These are phyloP conservation scores for Cyprinella venusta DNA, from an alignment of 2,797 vertebrate genomes.

Conservation along the genomic window DNA sequence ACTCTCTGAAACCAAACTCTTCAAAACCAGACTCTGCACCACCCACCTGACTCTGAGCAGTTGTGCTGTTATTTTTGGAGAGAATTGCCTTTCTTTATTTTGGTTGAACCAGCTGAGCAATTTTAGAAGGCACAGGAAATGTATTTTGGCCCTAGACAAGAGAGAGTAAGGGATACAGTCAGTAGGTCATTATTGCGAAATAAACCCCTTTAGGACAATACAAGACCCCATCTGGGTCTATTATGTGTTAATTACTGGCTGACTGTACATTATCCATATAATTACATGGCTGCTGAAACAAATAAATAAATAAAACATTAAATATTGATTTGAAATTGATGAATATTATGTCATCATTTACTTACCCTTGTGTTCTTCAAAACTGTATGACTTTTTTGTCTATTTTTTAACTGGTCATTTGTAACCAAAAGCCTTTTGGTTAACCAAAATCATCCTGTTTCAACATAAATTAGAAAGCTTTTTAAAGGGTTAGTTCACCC, in stretches of 20 bases:
- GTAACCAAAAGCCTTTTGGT: too few species aligned
- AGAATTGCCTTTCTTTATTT: conserved; percentile 55
- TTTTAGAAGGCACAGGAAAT: conserved; percentile 53
- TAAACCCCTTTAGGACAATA: neutral
- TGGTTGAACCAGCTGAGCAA: conserved; percentile 55
- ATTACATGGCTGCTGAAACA: neutral
- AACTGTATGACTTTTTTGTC: too few species aligned
- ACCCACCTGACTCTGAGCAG: conserved; percentile 35
- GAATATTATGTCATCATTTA: too few species aligned
- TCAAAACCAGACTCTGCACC: conserved; percentile 23
- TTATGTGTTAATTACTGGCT: neutral
- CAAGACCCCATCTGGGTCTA: neutral
- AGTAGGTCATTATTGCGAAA: conserved; percentile 3
- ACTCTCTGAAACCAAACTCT: conserved; percentile 55
- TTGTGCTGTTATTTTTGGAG: conserved; percentile 61
- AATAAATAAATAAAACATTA: neutral
- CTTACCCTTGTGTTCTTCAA: too few species aligned
- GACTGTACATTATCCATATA: conserved; percentile 3
- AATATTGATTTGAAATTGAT: neutral
- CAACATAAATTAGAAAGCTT: too few species aligned
- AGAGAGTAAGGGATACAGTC: neutral
- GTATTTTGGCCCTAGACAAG: conserved; percentile 42
- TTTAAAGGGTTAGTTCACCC: too few species aligned
- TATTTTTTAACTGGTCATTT: too few species aligned
- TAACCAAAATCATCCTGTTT: too few species aligned